phyloP scores from a whole-genome alignment of 2,797 vertebrate species.

The Cyclura pinguis region DNA sequence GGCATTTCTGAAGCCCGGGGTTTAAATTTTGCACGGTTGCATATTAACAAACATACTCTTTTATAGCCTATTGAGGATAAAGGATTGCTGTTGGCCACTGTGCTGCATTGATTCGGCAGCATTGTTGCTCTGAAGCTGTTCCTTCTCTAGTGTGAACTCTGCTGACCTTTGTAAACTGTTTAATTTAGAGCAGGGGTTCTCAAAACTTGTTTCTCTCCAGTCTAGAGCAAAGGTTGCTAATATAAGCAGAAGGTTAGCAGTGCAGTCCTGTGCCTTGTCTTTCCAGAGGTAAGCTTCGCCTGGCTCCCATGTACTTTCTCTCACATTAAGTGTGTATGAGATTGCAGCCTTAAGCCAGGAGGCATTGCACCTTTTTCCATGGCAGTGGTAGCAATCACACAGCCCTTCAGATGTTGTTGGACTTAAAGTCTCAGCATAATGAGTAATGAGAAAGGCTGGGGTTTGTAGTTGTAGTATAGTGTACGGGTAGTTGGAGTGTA shows the following conservation, averaged over 20 bases:
- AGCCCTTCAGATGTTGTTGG: no score
- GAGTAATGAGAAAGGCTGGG: no score
- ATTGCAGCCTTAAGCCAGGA: not conserved
- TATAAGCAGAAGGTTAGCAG: not conserved
- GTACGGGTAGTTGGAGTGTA: no score
- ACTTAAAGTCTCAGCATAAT: no score
- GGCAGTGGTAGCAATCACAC: no score
- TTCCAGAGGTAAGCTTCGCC: not conserved
- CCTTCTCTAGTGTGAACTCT: not conserved
- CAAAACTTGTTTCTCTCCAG: not conserved
- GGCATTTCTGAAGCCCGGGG: not conserved
- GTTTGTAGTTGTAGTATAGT: no score
- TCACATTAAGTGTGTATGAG: not conserved
- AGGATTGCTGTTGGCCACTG: not conserved
- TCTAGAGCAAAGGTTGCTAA: not conserved
- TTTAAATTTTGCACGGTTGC: constrained; percentile 26
- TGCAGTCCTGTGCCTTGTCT: not conserved
- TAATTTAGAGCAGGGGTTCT: constrained; percentile 6
- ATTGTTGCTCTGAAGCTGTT: constrained; percentile 1
- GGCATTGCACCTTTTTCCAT: not conserved
- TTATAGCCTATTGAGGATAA: constrained; percentile 15
- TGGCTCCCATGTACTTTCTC: not conserved
- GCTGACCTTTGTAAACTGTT: constrained; percentile 23
- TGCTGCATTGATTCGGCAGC: not conserved
- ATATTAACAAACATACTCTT: constrained; percentile 22